phyloP scores from a whole-genome alignment of 2,113 vertebrate species.

The Prietella phreatophila region DNA sequence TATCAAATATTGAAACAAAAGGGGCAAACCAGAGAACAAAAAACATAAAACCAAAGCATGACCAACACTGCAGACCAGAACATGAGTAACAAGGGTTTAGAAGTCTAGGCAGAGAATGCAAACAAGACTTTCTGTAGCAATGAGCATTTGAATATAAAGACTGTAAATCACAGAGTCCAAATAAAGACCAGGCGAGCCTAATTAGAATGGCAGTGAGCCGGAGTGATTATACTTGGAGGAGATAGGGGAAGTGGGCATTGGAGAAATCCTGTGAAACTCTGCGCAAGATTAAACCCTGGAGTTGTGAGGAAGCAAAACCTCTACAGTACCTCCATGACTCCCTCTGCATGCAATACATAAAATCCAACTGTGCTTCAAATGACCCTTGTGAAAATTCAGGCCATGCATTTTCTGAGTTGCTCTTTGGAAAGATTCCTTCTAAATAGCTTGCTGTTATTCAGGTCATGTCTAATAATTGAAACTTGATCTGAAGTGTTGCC shows the following conservation, averaged over 20 bases:
- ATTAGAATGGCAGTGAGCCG: neutral
- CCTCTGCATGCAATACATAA: neutral
- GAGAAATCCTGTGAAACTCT: neutral
- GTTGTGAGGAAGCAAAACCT: neutral
- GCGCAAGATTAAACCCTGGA: neutral
- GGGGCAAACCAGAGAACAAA: neutral
- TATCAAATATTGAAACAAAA: neutral
- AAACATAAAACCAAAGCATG: neutral
- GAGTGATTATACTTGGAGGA: neutral
- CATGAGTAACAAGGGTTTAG: neutral
- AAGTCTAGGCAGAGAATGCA: neutral
- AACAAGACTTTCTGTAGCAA: neutral
- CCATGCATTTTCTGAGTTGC: neutral
- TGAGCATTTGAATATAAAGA: neutral
- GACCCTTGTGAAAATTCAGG: neutral
- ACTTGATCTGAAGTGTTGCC: neutral
- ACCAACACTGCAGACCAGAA: neutral
- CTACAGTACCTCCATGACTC: neutral
- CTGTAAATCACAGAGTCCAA: neutral
- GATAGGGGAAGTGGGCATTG: neutral
- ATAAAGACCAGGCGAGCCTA: neutral
- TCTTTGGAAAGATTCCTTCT: neutral
- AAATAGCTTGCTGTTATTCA: neutral
- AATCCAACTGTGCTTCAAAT: neutral
- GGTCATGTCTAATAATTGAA: neutral